A percentile compares a stretch with the other conserved stretches of the same genome.
Conservation (phyloP, 1,140 invertebrate species). For the Drosophila mayri region DNA sequence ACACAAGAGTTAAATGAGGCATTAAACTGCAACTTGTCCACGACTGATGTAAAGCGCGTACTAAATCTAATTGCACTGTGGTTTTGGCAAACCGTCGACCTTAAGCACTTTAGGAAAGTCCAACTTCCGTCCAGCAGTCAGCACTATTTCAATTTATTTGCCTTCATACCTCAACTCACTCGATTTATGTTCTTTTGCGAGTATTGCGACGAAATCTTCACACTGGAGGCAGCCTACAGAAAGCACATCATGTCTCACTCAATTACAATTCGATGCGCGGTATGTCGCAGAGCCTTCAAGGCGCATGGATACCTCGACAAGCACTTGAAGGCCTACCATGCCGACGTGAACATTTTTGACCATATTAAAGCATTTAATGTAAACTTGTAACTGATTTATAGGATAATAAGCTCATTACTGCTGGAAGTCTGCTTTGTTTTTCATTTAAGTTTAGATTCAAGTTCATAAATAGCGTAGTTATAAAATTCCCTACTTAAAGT, state of each 20-base stretch:
- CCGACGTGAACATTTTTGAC: neutral
- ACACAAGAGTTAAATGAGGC: constrained; percentile 34
- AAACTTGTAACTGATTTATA: neutral
- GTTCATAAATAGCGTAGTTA: constrained; percentile 1
- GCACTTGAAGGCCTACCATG: constrained; percentile 1
- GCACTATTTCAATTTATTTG: constrained; percentile 54
- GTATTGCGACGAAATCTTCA: constrained; percentile 39
- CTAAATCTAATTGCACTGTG: constrained; percentile 63
- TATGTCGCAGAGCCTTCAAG: constrained; percentile 35
- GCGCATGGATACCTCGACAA: constrained; percentile 16
- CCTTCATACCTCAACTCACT: constrained; percentile 53
- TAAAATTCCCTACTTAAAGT: neutral
- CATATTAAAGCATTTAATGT: constrained; percentile 1
- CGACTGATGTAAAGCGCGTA: constrained; percentile 59
- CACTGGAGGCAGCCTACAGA: constrained; percentile 25
- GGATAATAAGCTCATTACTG: neutral
- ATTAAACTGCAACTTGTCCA: constrained; percentile 25
- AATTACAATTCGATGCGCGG: constrained; percentile 14
- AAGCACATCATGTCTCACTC: constrained; percentile 38
- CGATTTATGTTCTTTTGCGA: constrained; percentile 46
- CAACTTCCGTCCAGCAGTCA: constrained; percentile 5
- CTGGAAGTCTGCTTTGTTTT: neutral
- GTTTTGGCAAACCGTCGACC: constrained; percentile 41
- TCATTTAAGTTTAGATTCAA: constrained; percentile 2
- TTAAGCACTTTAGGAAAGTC: constrained; percentile 37